Base-by-base conservation (phyloP, 2,797 vertebrate genomes). In the Pseudocheirus occidentalis region DNA sequence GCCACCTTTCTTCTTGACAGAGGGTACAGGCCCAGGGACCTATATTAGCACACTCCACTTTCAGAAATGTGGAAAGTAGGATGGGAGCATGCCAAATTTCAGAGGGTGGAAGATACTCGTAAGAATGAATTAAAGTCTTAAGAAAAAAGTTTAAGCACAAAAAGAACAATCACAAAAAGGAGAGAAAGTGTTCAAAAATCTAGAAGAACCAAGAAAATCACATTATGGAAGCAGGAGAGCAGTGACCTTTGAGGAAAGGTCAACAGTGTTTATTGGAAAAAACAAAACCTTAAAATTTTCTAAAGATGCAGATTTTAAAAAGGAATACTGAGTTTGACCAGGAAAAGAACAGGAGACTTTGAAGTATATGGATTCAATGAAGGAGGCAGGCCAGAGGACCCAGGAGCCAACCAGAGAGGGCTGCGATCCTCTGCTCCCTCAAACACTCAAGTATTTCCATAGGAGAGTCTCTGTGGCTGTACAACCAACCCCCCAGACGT, bases 281-380 rank as follows among this genome's bases (percentile, higher is more conserved):
- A 57, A 57, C 5, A 57, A 57, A 21, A 5, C 21, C 27, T 58
- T 28, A 94, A 4, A 92, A 4, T 3, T 53, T 91, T 34, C 66
- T 58, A 52, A 53, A 94, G 52, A 91, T 55, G 34, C 92, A 90
- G 9, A 94, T 91, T 14, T 55, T 90, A 56, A 14, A 81, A 58
- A 93, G 91, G 50, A 54, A 91, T 73, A 92, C 14, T 56, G 55
- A 40, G 56, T 24, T n/a, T 93, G 46, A 94, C 92, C 31, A 34
- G 90, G 52, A 40, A 94, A 31, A 94, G 54, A 56, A 90, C 53
- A 59, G 56, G 5, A 54, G 28, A 97, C 90, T 91, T 95, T 56
- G 57, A 10, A 96, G 28, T 40, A 92, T 87, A 93, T 3, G 91
- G 55, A 55, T 11, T 55, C 50, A 94, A 55, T 34, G 24, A 14